phyloP scores from a whole-genome alignment of 2,113 vertebrate genomes.

The Nesoenas mayeri region DNA sequence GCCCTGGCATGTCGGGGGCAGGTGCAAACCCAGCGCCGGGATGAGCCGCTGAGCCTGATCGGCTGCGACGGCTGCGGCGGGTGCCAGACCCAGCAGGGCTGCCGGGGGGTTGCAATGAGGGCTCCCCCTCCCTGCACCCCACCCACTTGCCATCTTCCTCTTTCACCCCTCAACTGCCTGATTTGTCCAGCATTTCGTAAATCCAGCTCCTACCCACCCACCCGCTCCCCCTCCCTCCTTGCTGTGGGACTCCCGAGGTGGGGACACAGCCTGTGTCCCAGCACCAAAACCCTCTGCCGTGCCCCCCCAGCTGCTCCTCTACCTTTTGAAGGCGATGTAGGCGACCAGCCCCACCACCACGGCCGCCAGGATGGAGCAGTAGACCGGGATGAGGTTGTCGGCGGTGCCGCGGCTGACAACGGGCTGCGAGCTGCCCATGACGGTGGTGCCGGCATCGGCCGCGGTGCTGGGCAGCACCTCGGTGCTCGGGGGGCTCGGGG shows the following conservation, averaged over 20 bases:
- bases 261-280: accelerated
- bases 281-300: not conserved
- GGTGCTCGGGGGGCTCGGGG: not conserved
- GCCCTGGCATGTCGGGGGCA: not conserved
- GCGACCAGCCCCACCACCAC: constrained; percentile 93
- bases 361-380: constrained; percentile 96
- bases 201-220: not conserved
- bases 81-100: accelerated
- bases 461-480: constrained; percentile 55
- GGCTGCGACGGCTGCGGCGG: not conserved
- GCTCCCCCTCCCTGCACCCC: not conserved
- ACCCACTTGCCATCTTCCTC: not conserved
- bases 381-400: constrained; percentile 96
- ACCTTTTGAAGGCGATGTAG: constrained; percentile 96
- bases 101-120: too few relatives aligned
- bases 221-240: not conserved
- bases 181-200: not conserved
- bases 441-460: constrained; percentile 76
- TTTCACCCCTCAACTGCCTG: not conserved
- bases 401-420: constrained; percentile 81
- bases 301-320: not conserved
- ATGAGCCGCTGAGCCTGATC: not conserved
- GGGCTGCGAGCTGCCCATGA: constrained; percentile 84
- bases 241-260: accelerated
- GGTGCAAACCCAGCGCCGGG: not conserved